Evolutionary conservation across 2,888 invertebrate species (phyloP), one percentile per base, ranked within the genome.

Genomic region (Polydrusus cervinus): DNA sequence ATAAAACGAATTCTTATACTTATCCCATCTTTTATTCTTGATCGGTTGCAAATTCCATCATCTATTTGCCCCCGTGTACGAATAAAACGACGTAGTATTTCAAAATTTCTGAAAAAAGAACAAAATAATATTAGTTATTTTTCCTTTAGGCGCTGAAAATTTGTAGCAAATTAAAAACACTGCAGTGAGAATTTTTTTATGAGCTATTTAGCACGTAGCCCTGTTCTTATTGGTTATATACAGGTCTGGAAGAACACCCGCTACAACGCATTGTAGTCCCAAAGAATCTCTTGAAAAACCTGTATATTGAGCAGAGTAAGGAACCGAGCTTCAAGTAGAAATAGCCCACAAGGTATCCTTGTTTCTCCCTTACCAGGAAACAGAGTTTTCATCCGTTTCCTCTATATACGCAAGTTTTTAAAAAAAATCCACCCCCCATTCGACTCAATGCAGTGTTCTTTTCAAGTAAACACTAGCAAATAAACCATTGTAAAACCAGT

Each of bases 91-190:
- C 9, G 64, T 30, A 64, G 64, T 9, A 6, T 64, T 30, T 62
- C 25, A 64, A 64, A 64, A 49, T 11, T 16, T 49, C 64, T 64
- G 64, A 62, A 64, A 64, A 64, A 64, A 64, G 64, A 49, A 64
- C 20, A 34, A 49, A 64, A 47, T 47, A 49, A 6, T 18, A 60
- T 60, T 60, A 60, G 38, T 38, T 10, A 13, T 30, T 60, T 10
- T 38, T 38, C 57, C 6, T n/a, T 0, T 3, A 34, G 13, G 8
- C 2, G 7, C 11, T 1, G 34, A 55, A 9, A 14, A 3, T 10
- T 57, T 34, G 10, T 3, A 18, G 11, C 14, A 11, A 13, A 30
- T 14, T 18, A 60, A 60, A 60, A 60, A 60, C 57, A 40, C 13
- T 60, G 47, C 16, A 47, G 3, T n/a, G 9, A 47, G 47, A n/a